These are phyloP conservation scores for Calliphora vicina DNA, from an alignment of 1,140 invertebrate genomes.

Conservation along the genomic window DNA sequence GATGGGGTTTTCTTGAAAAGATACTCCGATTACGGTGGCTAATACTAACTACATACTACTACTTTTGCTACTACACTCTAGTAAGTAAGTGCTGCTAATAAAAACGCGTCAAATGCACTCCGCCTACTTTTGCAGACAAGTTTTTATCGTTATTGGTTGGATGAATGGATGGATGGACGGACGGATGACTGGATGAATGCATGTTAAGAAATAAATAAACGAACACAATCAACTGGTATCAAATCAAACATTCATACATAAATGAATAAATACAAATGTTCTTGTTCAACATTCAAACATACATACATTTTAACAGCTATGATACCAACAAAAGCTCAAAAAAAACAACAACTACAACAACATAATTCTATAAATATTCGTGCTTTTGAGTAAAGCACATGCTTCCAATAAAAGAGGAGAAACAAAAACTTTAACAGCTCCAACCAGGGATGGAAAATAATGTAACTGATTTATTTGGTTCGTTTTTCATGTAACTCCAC, in stretches of 20 bases:
- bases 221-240: background rate
- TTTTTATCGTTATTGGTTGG: conserved; percentile 27
- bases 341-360: background rate
- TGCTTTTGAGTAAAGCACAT: background rate
- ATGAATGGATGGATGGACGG: background rate
- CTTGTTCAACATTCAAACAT: background rate
- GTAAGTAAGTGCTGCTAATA: conserved; percentile 4
- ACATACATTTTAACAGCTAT: background rate
- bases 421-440: background rate
- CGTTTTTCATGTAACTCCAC: too few relatives aligned
- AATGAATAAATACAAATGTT: background rate
- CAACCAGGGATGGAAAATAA: too few relatives aligned
- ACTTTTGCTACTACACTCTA: too few relatives aligned
- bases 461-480: background rate
- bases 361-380: background rate
- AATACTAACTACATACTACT: too few relatives aligned
- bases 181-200: background rate
- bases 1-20: background rate
- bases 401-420: background rate
- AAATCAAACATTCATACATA: background rate
- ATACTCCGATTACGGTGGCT: background rate
- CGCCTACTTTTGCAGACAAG: conserved; percentile 30
- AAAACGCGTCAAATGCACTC: conserved; percentile 32
- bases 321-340: background rate
- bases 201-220: background rate